Evolutionary conservation across 2,888 invertebrate species (phyloP), one percentile per base, ranked within the genome.

Genomic region (Trissolcus japonicus): DNA sequence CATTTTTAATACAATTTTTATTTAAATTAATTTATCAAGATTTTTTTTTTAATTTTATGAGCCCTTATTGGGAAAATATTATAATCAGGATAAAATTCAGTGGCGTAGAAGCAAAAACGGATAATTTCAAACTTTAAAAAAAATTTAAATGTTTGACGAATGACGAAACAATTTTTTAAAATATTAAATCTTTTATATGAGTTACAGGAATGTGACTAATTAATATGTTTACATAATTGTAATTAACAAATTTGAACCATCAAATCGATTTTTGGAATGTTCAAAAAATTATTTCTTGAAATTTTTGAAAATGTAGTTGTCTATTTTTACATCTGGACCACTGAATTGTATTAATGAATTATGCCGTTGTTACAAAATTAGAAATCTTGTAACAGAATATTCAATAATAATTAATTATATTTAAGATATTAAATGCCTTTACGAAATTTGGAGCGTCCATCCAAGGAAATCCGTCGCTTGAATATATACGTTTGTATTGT

Each of bases 401-500:
- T 43, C 4, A 35, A 16, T 1, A 46, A 16, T 46, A 3, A 14
- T 35, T 35, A 7, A 46, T 46, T 16, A 6, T 46, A 16, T 46
- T 46, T 46, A 46, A 46, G 46, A n/a, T 46, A 14, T 6, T 16
- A 16, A 4, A 46, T 14, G 46, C 46, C 16, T 46, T 46, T 14
- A 46, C 1, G 16, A 6, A 16, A 14, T 46, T 46, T 46, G 46
- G 16, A 46, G 16, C 19, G 21, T 51, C 51, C 51, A 51, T 51
- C 51, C 51, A 51, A 51, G 17, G 11, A 51, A 51, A 17, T 51
- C 51, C 19, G 19, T 51, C 51, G 16, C 17, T 51, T 51, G 11
- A 17, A 16, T 13, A 9, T 17, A 51, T 51, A 51, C 17, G 21
- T 51, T 51, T 51, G 21, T 51, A 51, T 16, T 0, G 17, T 11